These are phyloP conservation scores for Harlomillsia oculata DNA, from an alignment of 1,140 invertebrate genomes.

Conservation along the genomic window DNA sequence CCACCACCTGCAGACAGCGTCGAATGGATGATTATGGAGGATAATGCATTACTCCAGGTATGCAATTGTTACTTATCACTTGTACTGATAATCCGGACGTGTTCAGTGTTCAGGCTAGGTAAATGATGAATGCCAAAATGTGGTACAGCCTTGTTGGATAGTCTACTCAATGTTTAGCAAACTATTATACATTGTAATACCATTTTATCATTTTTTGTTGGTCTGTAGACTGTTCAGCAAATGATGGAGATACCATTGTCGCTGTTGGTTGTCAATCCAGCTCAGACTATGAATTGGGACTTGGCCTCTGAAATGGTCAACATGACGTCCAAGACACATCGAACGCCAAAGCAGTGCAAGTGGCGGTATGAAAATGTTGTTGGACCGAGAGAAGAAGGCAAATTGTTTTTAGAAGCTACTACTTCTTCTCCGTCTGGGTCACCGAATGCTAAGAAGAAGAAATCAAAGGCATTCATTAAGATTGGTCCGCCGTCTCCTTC, in stretches of 20 bases:
- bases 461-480: slow-evolving; percentile 23
- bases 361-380: slow-evolving; percentile 65
- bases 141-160: not conserved
- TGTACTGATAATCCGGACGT: too few relatives aligned
- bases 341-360: slow-evolving; percentile 80
- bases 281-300: slow-evolving; percentile 89
- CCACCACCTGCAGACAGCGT: slow-evolving; percentile 55
- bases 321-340: slow-evolving; percentile 62
- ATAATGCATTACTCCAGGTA: slow-evolving; percentile 66
- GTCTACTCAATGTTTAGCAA: not conserved
- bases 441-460: slow-evolving; percentile 37
- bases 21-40: slow-evolving; percentile 83
- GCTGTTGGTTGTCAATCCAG: slow-evolving; percentile 63
- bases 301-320: slow-evolving; percentile 86
- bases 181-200: not conserved
- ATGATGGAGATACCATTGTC: slow-evolving; percentile 73
- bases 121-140: too few relatives aligned
- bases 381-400: slow-evolving; percentile 76
- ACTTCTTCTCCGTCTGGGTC: slow-evolving; percentile 2
- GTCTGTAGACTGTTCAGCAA: slow-evolving; percentile 63
- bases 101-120: too few relatives aligned
- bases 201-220: slow-evolving; percentile 6
- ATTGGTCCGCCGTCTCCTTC: slow-evolving; percentile 40
- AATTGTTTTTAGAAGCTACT: slow-evolving; percentile 54
- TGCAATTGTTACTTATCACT: not conserved